These are phyloP conservation scores for Pimephales promelas DNA, from an alignment of 2,113 vertebrate species.

Conservation along the genomic window DNA sequence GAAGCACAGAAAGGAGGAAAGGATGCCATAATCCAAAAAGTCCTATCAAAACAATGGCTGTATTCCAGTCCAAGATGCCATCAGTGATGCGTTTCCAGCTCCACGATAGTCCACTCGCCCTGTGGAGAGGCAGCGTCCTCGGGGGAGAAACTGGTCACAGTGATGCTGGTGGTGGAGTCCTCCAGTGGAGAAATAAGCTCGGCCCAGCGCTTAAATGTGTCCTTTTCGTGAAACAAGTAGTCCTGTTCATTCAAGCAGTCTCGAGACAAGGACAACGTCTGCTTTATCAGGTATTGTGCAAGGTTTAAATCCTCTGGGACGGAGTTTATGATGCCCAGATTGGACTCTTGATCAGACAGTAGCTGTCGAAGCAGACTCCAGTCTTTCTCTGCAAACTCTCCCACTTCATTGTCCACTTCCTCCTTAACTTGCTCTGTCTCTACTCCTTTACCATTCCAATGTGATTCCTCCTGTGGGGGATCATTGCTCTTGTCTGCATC, in stretches of 20 bases:
- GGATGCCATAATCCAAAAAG: conserved; percentile 2
- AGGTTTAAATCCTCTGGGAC: conserved; percentile 96
- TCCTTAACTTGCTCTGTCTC: conserved; percentile 74
- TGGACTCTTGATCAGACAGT: conserved; percentile 90
- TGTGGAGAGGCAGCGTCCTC: conserved; percentile 94
- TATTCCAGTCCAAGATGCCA: conserved; percentile 20
- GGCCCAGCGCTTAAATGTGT: conserved; percentile 89
- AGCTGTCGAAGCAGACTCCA: conserved; percentile 93
- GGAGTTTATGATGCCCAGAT: conserved; percentile 88
- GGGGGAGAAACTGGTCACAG: conserved; percentile 94
- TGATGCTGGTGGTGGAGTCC: conserved; percentile 91
- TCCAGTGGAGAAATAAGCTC: conserved; percentile 93
- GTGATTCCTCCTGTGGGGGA: conserved; percentile 75
- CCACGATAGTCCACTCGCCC: conserved; percentile 98
- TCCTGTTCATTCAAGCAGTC: conserved; percentile 86
- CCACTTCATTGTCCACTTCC: conserved; percentile 65
- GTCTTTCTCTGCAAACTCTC: conserved; percentile 89
- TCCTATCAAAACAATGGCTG: conserved; percentile 12
- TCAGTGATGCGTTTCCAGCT: conserved; percentile 99
- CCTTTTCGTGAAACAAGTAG: conserved; percentile 83
- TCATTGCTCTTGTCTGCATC: conserved; percentile 79
- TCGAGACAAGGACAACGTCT: conserved; percentile 91
- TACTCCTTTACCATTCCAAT: conserved; percentile 65
- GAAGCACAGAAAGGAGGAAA: conserved; percentile 4
- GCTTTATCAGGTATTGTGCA: conserved; percentile 98